These are phyloP conservation scores for Aphodius sticticus DNA, from an alignment of 2,888 invertebrate species.

Conservation along the genomic window DNA sequence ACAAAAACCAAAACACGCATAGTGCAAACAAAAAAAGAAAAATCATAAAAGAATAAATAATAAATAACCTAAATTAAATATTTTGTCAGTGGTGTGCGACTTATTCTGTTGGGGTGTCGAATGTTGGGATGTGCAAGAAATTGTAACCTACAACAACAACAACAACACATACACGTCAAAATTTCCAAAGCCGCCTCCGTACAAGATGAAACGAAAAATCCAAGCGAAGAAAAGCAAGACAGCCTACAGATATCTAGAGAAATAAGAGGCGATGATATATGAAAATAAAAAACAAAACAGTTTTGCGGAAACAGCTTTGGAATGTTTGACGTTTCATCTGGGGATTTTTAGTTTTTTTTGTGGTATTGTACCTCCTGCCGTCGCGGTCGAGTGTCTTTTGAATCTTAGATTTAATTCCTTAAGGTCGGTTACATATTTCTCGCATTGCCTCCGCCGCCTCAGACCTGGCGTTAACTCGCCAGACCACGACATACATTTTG, in stretches of 20 bases:
- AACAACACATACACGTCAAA: conserved; percentile 5
- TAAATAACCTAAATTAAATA: neutral
- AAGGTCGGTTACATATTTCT: conserved; percentile 87
- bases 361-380: conserved; percentile 49
- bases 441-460: conserved; percentile 76
- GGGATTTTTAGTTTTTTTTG: conserved; percentile 10
- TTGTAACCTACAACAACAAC: conserved; percentile 8
- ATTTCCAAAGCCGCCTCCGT: neutral
- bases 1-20: neutral
- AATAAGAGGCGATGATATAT: neutral
- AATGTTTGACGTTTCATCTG: neutral
- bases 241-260: neutral
- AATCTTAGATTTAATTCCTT: conserved; percentile 83
- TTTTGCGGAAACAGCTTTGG: neutral
- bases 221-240: conserved; percentile 8
- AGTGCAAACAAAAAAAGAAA: neutral
- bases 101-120: neutral
- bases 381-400: conserved; percentile 66
- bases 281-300: neutral
- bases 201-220: neutral
- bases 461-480: conserved; percentile 71
- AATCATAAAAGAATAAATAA: neutral
- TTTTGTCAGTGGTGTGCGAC: neutral
- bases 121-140: conserved; percentile 4
- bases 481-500: conserved; percentile 78